Evolutionary conservation across 2,888 invertebrate genomes (phyloP).

Genomic region (Chesias legatella): DNA sequence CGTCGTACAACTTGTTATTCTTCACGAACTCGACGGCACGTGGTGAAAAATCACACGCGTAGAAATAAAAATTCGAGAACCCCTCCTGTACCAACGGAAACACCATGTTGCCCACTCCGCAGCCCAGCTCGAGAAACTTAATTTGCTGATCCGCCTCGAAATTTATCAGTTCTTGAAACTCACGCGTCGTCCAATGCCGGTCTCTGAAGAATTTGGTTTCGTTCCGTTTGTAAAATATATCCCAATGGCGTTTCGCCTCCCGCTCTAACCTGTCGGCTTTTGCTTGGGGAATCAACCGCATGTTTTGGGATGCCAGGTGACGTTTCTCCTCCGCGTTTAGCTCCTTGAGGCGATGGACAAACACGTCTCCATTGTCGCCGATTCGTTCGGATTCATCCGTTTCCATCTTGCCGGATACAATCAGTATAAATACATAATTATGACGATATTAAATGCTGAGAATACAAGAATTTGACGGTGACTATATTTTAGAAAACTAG

Average conservation of each 20-base stretch:
- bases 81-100: slow-evolving; percentile 93
- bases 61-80: slow-evolving; percentile 82
- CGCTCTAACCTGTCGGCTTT: slow-evolving; percentile 89
- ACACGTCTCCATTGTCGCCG: slow-evolving; percentile 45
- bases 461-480: too few species aligned
- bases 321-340: slow-evolving; percentile 82
- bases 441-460: not conserved
- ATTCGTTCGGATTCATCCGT: slow-evolving; percentile 46
- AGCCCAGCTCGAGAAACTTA: slow-evolving; percentile 90
- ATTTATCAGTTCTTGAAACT: slow-evolving; percentile 90
- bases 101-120: slow-evolving; percentile 98
- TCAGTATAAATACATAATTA: not conserved
- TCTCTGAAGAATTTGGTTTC: slow-evolving; percentile 96
- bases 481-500: too few species aligned
- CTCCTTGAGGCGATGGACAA: slow-evolving; percentile 68
- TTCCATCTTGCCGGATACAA: slow-evolving; percentile 48
- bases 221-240: slow-evolving; percentile 97
- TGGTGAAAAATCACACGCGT: slow-evolving; percentile 96
- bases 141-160: slow-evolving; percentile 78
- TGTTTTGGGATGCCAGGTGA: slow-evolving; percentile 84
- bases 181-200: slow-evolving; percentile 97
- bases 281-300: slow-evolving; percentile 78
- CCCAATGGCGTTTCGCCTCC: slow-evolving; percentile 95
- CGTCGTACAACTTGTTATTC: slow-evolving; percentile 83
- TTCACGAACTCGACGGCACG: slow-evolving; percentile 94